A percentile compares a stretch with the other conserved stretches of the same genome.
phyloP scores from a whole-genome alignment of 2,888 invertebrate species.

The Drymonia ruficornis region DNA sequence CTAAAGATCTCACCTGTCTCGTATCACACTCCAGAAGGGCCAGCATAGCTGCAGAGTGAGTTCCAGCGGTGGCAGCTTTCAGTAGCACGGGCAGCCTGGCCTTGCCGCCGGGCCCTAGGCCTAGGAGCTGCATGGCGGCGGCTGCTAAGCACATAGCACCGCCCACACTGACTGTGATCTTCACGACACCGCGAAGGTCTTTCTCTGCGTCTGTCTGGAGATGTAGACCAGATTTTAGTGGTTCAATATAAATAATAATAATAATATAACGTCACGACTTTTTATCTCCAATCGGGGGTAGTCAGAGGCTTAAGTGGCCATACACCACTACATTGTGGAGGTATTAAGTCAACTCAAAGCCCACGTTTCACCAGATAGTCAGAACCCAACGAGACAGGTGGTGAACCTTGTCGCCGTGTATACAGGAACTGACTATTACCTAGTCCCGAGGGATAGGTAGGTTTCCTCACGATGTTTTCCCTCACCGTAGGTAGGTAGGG shows the following conservation, averaged over 20 bases:
- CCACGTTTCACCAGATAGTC: no score
- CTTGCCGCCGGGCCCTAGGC: constrained; percentile 56
- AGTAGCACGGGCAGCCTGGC: constrained; percentile 61
- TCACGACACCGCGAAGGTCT: constrained; percentile 69
- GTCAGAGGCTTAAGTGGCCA: no score
- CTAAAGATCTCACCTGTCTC: constrained; percentile 54
- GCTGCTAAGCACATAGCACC: constrained; percentile 73
- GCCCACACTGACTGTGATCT: constrained; percentile 69
- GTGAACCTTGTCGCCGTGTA: no score
- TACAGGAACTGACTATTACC: no score
- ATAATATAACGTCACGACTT: no score
- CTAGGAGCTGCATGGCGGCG: constrained; percentile 66
- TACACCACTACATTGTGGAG: no score
- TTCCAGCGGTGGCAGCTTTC: constrained; percentile 69
- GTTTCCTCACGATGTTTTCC: no score
- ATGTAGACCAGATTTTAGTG: neutral
- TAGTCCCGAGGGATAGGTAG: no score
- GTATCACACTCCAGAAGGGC: constrained; percentile 70
- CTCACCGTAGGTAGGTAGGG: no score
- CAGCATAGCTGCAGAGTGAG: constrained; percentile 70
- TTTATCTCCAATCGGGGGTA: no score
- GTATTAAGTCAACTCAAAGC: no score
- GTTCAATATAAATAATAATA: neutral
- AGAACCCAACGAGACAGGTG: no score
- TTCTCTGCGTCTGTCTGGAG: constrained; percentile 72